Evolutionary conservation across 2,113 vertebrate genomes (phyloP).

Genomic region (Pipra filicauda): DNA sequence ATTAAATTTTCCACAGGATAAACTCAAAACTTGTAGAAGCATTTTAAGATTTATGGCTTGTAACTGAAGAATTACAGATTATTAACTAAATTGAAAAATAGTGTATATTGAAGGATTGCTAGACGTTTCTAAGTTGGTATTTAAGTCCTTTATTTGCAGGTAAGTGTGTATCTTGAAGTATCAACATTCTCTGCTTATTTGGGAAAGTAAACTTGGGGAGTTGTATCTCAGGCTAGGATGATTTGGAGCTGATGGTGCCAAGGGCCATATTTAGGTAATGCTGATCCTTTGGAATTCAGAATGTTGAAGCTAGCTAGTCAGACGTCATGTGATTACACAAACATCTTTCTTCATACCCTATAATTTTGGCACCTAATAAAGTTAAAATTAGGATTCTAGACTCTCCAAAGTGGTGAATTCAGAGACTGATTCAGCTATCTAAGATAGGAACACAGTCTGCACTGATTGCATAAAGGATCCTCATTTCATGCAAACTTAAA

Average conservation of each 20-base stretch:
- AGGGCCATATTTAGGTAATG: background rate
- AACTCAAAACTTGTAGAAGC: background rate
- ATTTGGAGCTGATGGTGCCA: background rate
- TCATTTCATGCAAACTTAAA: background rate
- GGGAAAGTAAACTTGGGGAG: background rate
- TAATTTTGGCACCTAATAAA: background rate
- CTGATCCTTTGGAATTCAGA: background rate
- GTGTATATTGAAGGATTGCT: background rate
- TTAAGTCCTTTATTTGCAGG: background rate
- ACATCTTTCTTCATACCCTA: background rate
- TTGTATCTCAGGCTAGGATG: background rate
- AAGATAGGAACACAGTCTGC: background rate
- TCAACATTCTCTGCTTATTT: background rate
- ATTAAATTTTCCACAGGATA: background rate
- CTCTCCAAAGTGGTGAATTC: background rate
- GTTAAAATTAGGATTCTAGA: background rate
- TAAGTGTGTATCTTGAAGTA: background rate
- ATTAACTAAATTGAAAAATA: background rate
- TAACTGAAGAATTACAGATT: background rate
- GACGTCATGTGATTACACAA: background rate
- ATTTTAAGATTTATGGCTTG: background rate
- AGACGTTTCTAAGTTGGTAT: background rate
- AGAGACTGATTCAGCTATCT: background rate
- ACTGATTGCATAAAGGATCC: background rate
- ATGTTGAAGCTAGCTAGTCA: background rate